Conservation (phyloP, 2,797 vertebrate genomes). For the Bradypus variegatus region DNA sequence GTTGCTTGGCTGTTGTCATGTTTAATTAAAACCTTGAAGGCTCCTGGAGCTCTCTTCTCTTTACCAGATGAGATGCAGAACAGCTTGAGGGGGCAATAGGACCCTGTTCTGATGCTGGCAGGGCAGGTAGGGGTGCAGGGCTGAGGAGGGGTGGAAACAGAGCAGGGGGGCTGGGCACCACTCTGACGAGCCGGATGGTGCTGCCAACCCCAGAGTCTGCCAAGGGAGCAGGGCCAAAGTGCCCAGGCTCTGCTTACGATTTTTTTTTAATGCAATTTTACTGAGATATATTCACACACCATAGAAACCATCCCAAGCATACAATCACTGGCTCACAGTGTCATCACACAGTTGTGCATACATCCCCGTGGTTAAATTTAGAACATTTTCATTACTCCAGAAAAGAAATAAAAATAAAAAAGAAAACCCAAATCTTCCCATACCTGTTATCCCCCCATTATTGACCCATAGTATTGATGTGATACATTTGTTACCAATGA, state of each 20-base stretch:
- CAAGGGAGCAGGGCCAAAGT: background rate
- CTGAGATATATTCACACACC: too few species aligned
- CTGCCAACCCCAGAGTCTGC: background rate
- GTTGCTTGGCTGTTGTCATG: constrained; percentile 59
- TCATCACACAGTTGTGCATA: too few species aligned
- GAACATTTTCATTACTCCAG: too few species aligned
- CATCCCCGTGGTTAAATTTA: too few species aligned
- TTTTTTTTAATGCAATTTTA: too few species aligned
- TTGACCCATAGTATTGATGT: too few species aligned
- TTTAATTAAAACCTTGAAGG: constrained; percentile 72
- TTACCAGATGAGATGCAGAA: constrained; percentile 44
- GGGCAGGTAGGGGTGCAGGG: background rate
- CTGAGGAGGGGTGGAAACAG: background rate
- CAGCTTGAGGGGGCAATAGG: background rate
- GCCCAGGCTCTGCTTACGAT: background rate
- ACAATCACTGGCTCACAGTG: too few species aligned
- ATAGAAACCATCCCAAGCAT: too few species aligned
- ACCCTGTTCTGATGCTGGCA: background rate
- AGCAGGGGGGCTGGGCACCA: background rate
- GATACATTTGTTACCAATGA: too few species aligned
- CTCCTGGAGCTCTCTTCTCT: constrained; percentile 53
- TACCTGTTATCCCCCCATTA: too few species aligned
- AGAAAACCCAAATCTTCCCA: too few species aligned
- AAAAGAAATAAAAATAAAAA: too few species aligned
- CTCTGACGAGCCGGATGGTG: background rate